Conservation (phyloP, 2,113 vertebrate species). For the Illadopsis cleaveri region DNA sequence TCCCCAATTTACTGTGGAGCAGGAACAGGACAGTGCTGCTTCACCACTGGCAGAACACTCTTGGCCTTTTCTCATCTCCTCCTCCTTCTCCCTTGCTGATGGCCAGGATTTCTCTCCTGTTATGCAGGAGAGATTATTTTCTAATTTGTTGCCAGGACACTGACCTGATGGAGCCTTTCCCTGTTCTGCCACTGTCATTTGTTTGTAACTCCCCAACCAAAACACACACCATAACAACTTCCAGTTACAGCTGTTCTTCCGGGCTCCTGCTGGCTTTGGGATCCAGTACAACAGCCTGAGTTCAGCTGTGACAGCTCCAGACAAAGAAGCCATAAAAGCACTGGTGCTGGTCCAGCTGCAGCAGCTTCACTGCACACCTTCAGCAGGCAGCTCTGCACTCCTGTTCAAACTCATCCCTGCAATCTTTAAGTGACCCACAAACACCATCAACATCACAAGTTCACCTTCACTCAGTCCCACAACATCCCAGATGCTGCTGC, state of each 20-base stretch:
- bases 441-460: neutral
- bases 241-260: neutral
- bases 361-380: neutral
- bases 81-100: neutral
- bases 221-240: neutral
- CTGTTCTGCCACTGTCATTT: neutral
- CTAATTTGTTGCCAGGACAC: neutral
- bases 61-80: neutral
- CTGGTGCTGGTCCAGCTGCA: neutral
- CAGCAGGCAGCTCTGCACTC: neutral
- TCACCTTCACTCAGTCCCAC: neutral
- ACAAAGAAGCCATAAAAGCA: neutral
- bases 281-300: neutral
- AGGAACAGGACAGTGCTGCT: neutral
- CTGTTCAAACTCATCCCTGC: neutral
- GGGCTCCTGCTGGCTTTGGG: neutral
- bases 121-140: neutral
- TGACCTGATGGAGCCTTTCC: neutral
- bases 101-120: neutral
- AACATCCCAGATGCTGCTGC: neutral
- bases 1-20: neutral
- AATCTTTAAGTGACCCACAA: fast-evolving
- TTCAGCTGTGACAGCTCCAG: neutral
- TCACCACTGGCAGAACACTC: neutral
- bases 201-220: neutral